Evolutionary conservation across 1,140 invertebrate genomes (phyloP), one percentile per base, ranked within the genome.

Genomic region (Zaprionus africanus): DNA sequence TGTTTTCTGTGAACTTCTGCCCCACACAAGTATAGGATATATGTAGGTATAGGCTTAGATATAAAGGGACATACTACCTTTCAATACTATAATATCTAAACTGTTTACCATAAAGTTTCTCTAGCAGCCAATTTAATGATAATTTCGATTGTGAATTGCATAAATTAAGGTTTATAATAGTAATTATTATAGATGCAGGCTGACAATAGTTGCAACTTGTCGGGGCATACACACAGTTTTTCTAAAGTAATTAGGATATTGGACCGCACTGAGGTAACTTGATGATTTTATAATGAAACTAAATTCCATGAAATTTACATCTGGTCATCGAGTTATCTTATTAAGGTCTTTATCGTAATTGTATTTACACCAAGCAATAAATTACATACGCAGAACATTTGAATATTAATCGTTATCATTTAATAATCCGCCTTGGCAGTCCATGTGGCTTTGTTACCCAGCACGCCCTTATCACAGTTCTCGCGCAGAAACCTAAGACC

Each of bases 401-500:
- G 11, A 57, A 54, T 12, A 6, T 15, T 19, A 15, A 66, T 56
- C 0, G 49, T 71, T 4, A 22, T 41, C 63, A 56, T n/a, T 62
- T 76, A 92, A 67, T 93, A 93, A n/a, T 92, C 91, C 9, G 92
- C 88, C 54, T 92, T 93, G 26, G 92, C 81, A 4, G 86, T 82
- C 92, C 92, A 93, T 24, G 75, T 91, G 22, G 75, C 84, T 26
- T 93, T 93, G 17, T 78, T 91, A 24, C 73, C 70, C 15, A 82
- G 76, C 60, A 94, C 94, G 56, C 94, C 94, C 60, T 93, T 93
- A 80, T 95, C 95, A 54, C 93, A 93, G 79, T 94, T 94, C 65
- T 95, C 76, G 78, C 96, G 94, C 53, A 97, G 93, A 86, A 94
- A 96, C 79, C 94, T 95, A 5, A 96, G 92, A 12, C 96, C 96